phyloP scores from a whole-genome alignment of 2,113 vertebrate genomes.

The Tenebrosternarchus preto region DNA sequence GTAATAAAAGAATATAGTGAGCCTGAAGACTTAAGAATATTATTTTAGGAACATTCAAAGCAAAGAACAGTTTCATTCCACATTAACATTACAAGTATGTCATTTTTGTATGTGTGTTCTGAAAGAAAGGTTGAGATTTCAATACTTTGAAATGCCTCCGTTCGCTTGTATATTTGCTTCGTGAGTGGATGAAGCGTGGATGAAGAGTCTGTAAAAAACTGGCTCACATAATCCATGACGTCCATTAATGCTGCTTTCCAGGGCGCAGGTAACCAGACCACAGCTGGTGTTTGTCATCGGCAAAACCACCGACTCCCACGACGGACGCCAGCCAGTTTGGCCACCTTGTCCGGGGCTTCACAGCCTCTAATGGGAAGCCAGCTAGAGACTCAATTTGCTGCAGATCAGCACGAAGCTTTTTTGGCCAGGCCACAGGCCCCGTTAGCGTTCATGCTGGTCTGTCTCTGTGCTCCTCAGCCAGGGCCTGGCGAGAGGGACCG shows the following conservation, averaged over 20 bases:
- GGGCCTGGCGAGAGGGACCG: constrained; percentile 10
- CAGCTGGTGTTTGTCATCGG: constrained; percentile 12
- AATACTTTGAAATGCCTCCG: neutral
- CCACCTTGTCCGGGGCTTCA: constrained; percentile 16
- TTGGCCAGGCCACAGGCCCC: constrained; percentile 46
- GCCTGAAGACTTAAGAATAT: neutral
- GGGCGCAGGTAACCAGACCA: constrained; percentile 16
- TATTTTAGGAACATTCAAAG: neutral
- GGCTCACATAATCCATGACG: neutral
- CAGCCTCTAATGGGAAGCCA: constrained; percentile 39
- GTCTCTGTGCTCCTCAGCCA: constrained; percentile 10
- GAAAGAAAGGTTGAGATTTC: neutral
- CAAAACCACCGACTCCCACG: constrained; percentile 13
- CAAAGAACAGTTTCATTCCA: no score
- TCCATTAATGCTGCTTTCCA: neutral
- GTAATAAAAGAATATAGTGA: no score
- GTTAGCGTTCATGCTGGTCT: constrained; percentile 15
- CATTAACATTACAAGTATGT: no score
- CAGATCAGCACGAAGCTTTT: constrained; percentile 58
- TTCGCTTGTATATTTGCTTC: neutral
- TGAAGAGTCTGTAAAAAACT: no score
- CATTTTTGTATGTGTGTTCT: no score
- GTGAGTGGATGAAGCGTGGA: neutral
- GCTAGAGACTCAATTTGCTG: constrained; percentile 60
- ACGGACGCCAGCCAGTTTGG: constrained; percentile 8